phyloP scores from a whole-genome alignment of 2,797 vertebrate genomes.

The Galago senegalensis region DNA sequence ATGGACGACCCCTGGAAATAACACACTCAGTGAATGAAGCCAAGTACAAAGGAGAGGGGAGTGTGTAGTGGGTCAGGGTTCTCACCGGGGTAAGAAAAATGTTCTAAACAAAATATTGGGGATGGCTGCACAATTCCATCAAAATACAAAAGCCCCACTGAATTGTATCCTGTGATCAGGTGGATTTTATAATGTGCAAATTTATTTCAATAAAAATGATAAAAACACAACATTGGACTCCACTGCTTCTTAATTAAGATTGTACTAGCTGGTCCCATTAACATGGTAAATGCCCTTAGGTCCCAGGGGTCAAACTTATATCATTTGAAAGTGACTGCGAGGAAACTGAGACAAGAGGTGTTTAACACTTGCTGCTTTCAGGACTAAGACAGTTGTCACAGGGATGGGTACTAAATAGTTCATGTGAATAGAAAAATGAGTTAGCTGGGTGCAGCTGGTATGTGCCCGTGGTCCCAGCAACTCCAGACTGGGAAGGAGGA shows the following conservation, averaged over 20 bases:
- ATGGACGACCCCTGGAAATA: background rate
- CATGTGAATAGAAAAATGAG: constrained; percentile 10
- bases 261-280: background rate
- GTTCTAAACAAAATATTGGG: background rate
- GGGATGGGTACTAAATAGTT: background rate
- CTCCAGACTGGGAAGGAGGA: background rate
- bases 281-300: background rate
- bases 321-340: background rate
- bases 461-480: background rate
- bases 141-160: background rate
- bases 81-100: background rate
- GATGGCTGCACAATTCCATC: background rate
- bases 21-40: background rate
- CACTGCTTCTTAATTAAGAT: background rate
- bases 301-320: background rate
- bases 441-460: background rate
- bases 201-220: background rate
- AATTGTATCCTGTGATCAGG: background rate
- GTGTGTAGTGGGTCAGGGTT: background rate
- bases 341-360: background rate
- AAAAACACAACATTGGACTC: background rate
- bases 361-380: background rate
- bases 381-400: background rate
- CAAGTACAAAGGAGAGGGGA: background rate
- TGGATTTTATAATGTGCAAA: background rate